Evolutionary conservation across 2,888 invertebrate species (phyloP), one percentile per base, ranked within the genome.

Genomic region (Drosophila pseudotakahashii): DNA sequence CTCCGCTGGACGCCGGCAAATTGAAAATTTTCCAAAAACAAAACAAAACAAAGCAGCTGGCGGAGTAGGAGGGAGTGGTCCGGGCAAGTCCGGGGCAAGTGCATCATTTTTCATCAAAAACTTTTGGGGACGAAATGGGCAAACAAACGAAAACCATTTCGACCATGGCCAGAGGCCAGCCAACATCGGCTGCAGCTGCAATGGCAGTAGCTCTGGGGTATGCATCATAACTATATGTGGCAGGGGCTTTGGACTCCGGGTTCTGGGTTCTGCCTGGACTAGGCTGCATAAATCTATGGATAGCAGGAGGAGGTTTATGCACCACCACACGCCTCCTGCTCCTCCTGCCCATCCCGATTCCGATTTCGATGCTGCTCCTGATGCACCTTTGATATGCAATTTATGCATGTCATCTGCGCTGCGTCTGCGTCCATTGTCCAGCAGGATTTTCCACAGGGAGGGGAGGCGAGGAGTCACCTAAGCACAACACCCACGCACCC

Each of bases 331-430:
- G 47, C 41, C 52, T 32, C 30, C 14, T 32, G 47, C 26, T 26
- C n/a, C 44, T 26, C 19, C 19, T 19, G 1, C 41, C 14, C 16
- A 41, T 34, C 13, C 34, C 30, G 30, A 7, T 75, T 19, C 41
- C 14, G 41, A 41, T 11, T 34, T 11, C 30, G 30, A 7, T 75
- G 81, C 75, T 76, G 81, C 64, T 66, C 62, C 37, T 76, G 73
- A 73, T 76, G 76, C 87, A 84, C 84, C 87, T 84, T 84, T 84
- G 82, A 87, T 82, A 82, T 87, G 84, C 84, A 85, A 85, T 85
- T 85, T 87, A 85, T 85, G 82, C 79, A 82, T 80, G 78, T 81
- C 84, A 85, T 79, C 88, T 81, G 74, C 78, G 81, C 53, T 68
- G 71, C 44, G 62, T 50, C 60, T 63, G 69, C 68, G 73, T 72